Evolutionary conservation across 2,888 invertebrate species (phyloP).

Genomic region (Eristalinus aeneus): DNA sequence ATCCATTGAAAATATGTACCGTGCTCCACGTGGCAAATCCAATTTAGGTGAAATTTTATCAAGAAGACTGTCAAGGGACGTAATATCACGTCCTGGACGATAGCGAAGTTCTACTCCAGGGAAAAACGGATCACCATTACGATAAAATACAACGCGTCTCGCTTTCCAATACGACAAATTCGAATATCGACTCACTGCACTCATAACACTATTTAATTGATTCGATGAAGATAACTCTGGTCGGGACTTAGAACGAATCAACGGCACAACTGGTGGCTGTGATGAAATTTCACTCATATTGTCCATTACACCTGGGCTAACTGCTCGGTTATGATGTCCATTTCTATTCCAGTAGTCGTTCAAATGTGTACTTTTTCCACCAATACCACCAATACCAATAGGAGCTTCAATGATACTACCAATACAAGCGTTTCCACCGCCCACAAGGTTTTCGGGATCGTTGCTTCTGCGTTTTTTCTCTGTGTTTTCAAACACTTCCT

Average conservation of each 20-base stretch:
- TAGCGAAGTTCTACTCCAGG: conserved; percentile 94
- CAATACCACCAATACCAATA: conserved; percentile 56
- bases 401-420: conserved; percentile 61
- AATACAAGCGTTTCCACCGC: conserved; percentile 64
- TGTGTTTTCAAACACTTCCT: conserved; percentile 63
- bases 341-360: conserved; percentile 74
- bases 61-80: conserved; percentile 90
- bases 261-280: conserved; percentile 79
- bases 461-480: conserved; percentile 72
- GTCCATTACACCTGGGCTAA: conserved; percentile 81
- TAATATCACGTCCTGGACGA: conserved; percentile 93
- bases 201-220: conserved; percentile 77
- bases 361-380: conserved; percentile 70
- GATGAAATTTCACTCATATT: conserved; percentile 84
- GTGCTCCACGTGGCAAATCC: conserved; percentile 93
- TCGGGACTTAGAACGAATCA: conserved; percentile 79
- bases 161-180: conserved; percentile 94
- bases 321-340: conserved; percentile 72
- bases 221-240: conserved; percentile 77
- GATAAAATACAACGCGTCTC: conserved; percentile 92
- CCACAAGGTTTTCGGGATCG: conserved; percentile 75
- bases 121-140: conserved; percentile 96
- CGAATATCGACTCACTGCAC: conserved; percentile 85
- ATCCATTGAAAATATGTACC: conserved; percentile 95
- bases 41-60: conserved; percentile 93